phyloP scores from a whole-genome alignment of 1,140 invertebrate species.

The Drosophila biarmipes region DNA sequence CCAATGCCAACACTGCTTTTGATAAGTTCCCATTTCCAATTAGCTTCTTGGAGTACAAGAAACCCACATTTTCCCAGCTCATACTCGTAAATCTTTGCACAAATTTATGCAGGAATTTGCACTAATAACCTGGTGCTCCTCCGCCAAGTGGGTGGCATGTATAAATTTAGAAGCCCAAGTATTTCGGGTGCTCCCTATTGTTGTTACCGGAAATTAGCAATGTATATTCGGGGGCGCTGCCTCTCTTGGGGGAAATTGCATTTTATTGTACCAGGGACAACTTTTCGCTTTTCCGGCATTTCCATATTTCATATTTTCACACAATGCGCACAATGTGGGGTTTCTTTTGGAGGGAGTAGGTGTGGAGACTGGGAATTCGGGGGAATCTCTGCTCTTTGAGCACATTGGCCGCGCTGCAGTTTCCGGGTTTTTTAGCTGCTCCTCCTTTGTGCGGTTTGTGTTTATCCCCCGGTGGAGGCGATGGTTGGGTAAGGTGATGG shows the following conservation, averaged over 20 bases:
- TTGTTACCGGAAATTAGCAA: constrained; percentile 60
- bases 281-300: constrained; percentile 64
- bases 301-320: constrained; percentile 64
- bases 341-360: background rate
- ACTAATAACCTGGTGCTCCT: constrained; percentile 29
- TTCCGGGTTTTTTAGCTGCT: constrained; percentile 41
- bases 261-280: constrained; percentile 59
- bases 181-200: constrained; percentile 36
- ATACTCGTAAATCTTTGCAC: constrained; percentile 13
- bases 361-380: background rate
- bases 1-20: background rate
- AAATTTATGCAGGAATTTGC: constrained; percentile 37
- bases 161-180: background rate
- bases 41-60: constrained; percentile 2
- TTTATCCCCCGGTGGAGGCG: constrained; percentile 10
- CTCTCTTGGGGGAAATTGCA: constrained; percentile 59
- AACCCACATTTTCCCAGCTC: background rate
- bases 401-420: constrained; percentile 70
- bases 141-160: constrained; percentile 1
- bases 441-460: constrained; percentile 42
- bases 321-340: constrained; percentile 55
- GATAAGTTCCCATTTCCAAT: constrained; percentile 25
- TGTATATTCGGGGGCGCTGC: constrained; percentile 36
- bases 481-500: background rate
- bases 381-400: constrained; percentile 24